phyloP scores from a whole-genome alignment of 2,113 vertebrate genomes.

The Proteles cristata region DNA sequence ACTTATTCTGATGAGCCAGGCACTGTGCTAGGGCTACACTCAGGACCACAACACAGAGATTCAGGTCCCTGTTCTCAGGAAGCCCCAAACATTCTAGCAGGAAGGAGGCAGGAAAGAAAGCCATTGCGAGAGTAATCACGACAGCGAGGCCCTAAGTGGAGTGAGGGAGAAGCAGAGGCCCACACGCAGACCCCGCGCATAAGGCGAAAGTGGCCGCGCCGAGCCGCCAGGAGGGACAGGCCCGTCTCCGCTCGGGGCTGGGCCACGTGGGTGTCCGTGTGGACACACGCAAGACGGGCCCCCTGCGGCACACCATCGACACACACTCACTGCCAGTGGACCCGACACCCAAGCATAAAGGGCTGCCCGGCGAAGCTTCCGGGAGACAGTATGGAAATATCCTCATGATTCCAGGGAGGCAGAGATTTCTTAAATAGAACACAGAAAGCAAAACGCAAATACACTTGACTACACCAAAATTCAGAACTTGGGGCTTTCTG shows the following conservation, averaged over 20 bases:
- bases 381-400: not conserved
- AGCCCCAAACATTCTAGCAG: rapidly evolving
- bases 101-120: not conserved
- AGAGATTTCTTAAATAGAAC: not conserved
- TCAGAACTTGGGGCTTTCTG: not conserved
- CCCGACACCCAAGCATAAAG: not conserved
- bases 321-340: rapidly evolving
- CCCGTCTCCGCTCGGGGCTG: rapidly evolving
- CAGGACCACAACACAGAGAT: not conserved
- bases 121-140: rapidly evolving
- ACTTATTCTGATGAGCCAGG: no score
- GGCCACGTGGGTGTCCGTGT: rapidly evolving
- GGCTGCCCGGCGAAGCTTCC: not conserved
- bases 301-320: not conserved
- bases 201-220: rapidly evolving
- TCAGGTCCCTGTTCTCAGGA: no score
- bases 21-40: rapidly evolving
- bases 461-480: not conserved
- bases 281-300: rapidly evolving
- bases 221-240: not conserved
- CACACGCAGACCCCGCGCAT: rapidly evolving
- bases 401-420: not conserved
- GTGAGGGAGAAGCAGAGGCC: not conserved
- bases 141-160: rapidly evolving
- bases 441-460: not conserved